These are phyloP conservation scores for Monodelphis domestica DNA, from an alignment of 2,797 vertebrate genomes.

Conservation along the genomic window DNA sequence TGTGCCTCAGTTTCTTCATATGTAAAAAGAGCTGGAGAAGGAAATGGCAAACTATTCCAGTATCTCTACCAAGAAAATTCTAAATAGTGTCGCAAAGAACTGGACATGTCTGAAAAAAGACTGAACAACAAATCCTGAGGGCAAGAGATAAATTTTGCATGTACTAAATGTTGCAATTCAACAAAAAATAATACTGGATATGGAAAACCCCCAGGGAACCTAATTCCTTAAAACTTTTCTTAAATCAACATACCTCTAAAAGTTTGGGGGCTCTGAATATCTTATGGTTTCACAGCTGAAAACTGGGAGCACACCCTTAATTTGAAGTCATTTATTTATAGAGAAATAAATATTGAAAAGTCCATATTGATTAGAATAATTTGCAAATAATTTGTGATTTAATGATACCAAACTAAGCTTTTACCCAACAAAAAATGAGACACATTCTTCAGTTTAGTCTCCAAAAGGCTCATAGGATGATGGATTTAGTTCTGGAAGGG, in stretches of 20 bases:
- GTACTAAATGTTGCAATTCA: conserved; percentile 41
- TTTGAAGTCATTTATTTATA: conserved; percentile 73
- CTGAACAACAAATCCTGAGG: background rate
- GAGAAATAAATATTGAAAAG: conserved; percentile 79
- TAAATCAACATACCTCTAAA: conserved; percentile 31
- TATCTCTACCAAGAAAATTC: too few relatives aligned
- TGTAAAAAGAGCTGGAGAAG: too few relatives aligned
- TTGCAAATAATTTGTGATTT: conserved; percentile 71
- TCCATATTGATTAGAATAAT: conserved; percentile 76
- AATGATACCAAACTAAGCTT: conserved; percentile 67
- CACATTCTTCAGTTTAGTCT: background rate
- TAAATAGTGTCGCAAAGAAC: too few relatives aligned
- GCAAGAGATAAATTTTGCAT: background rate
- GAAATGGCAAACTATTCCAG: too few relatives aligned
- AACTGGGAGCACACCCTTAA: conserved; percentile 67
- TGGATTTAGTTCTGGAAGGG: background rate
- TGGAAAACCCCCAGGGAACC: background rate
- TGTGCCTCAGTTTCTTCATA: too few relatives aligned
- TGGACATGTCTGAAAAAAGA: too few relatives aligned
- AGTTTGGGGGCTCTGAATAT: conserved; percentile 75
- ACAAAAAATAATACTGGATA: conserved; percentile 25
- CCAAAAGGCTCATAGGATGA: background rate
- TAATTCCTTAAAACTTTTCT: conserved; percentile 39
- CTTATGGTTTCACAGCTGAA: conserved; percentile 60
- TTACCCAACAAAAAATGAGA: conserved; percentile 60